phyloP scores from a whole-genome alignment of 1,140 invertebrate species.

The Calliphora vicina region DNA sequence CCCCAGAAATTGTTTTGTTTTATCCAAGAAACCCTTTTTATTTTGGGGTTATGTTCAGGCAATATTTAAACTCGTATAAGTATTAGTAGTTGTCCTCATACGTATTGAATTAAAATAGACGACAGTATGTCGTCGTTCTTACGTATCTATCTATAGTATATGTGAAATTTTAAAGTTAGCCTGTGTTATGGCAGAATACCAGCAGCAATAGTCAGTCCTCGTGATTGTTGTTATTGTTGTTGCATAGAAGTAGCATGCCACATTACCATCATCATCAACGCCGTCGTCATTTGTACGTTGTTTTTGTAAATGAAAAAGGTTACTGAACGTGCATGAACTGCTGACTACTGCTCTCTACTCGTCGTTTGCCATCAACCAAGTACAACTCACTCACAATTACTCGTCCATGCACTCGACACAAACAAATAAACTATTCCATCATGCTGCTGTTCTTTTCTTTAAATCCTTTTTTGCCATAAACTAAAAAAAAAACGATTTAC shows the following conservation, averaged over 20 bases:
- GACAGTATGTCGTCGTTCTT: not conserved
- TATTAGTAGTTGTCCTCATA: not conserved
- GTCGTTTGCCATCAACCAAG: no score
- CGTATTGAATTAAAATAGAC: not conserved
- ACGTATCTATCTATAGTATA: not conserved
- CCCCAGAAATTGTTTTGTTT: no score
- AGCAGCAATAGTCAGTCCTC: not conserved
- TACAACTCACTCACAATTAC: not conserved
- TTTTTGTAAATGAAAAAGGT: not conserved
- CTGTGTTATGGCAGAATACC: no score
- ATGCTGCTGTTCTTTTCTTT: not conserved
- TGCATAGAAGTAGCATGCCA: not conserved
- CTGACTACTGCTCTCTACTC: not conserved
- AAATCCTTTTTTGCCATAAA: not conserved
- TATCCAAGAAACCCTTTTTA: no score
- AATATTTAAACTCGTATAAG: not conserved
- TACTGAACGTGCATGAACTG: slow-evolving; percentile 25
- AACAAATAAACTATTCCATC: not conserved
- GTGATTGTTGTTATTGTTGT: not conserved
- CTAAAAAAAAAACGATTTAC: no score
- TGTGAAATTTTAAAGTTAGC: not conserved
- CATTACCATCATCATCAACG: slow-evolving; percentile 8
- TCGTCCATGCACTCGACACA: not conserved
- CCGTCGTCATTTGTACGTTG: not conserved
- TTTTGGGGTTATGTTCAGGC: no score